Conservation (phyloP, 1,140 invertebrate genomes). For the Bactericera cockerelli region DNA sequence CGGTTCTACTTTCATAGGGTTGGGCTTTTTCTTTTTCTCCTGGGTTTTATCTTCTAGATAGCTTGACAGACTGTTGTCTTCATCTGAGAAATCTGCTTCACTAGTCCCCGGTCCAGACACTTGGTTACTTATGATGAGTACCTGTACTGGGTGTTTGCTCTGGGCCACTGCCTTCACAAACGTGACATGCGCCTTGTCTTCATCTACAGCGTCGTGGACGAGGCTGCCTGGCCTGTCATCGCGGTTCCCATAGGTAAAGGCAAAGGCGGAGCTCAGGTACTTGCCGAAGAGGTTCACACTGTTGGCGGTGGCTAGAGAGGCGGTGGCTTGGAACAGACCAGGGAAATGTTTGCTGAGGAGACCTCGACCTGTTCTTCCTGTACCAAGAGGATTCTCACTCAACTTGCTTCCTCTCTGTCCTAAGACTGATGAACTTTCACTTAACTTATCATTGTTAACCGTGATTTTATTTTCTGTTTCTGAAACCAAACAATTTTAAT, state of each 20-base stretch:
- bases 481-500: no score
- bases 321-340: background rate
- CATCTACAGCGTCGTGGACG: background rate
- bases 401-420: no score
- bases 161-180: background rate
- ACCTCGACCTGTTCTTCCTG: background rate
- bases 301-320: background rate
- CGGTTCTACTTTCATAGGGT: no score
- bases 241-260: background rate
- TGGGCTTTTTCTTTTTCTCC: background rate
- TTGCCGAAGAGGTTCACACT: background rate
- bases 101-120: background rate
- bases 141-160: background rate
- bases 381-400: no score
- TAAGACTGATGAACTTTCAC: no score
- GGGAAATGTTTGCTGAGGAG: conserved; percentile 1
- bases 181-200: background rate
- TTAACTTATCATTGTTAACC: no score
- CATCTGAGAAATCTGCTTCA: background rate
- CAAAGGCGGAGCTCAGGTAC: background rate
- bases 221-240: background rate
- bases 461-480: no score
- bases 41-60: background rate
- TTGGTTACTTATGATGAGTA: background rate
- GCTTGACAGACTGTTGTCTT: background rate